Conservation (phyloP, 2,797 vertebrate genomes). For the Argyrosomus regius region DNA sequence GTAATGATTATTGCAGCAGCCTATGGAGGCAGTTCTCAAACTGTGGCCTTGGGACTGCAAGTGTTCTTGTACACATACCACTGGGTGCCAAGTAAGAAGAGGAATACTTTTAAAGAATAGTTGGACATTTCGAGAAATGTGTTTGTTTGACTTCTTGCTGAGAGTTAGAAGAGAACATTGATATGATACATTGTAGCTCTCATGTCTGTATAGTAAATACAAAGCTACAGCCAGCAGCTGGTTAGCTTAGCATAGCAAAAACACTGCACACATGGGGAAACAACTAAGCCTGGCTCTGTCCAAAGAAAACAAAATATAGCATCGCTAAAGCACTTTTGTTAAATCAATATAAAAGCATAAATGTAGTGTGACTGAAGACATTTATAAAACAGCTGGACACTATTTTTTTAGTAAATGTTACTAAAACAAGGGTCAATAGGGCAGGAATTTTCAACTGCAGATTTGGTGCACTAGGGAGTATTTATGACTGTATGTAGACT, state of each 20-base stretch:
- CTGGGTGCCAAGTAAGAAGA: neutral
- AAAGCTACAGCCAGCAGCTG: neutral
- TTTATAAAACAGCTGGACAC: too few relatives aligned
- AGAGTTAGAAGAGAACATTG: conserved; percentile 16
- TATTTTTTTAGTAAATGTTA: neutral
- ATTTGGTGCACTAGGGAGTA: neutral
- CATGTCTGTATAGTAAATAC: neutral
- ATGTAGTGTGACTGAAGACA: too few relatives aligned
- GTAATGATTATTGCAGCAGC: conserved; percentile 43
- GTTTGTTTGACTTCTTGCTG: neutral
- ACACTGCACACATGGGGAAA: neutral
- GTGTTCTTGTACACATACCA: neutral
- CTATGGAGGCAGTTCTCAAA: conserved; percentile 36
- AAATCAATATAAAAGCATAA: too few relatives aligned
- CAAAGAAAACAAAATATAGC: conserved; percentile 2
- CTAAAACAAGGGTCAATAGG: neutral
- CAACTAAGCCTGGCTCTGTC: neutral
- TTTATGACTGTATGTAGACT: too few relatives aligned
- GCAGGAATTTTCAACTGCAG: neutral
- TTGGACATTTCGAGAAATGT: neutral
- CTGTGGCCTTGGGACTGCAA: conserved; percentile 22
- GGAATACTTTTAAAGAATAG: conserved; percentile 1
- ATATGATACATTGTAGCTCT: neutral
- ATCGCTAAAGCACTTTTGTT: neutral
- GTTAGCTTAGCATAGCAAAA: conserved; percentile 22